Conservation (phyloP, 2,797 vertebrate genomes). For the Rhadinocentrus ornatus region DNA sequence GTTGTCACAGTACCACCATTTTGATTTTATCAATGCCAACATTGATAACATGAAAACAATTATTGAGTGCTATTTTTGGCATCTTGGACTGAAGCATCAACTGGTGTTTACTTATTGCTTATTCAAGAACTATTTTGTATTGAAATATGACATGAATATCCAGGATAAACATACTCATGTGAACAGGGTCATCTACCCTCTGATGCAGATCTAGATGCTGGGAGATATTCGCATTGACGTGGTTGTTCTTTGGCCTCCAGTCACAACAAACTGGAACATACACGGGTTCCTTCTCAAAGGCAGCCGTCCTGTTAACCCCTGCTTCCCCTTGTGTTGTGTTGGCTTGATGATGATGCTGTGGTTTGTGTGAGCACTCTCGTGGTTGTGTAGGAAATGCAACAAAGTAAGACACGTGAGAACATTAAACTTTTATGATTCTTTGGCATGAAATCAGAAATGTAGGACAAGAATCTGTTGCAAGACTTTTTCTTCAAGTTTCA, state of each 20-base stretch:
- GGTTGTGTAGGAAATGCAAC: slow-evolving; percentile 27
- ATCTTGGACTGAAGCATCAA: background rate
- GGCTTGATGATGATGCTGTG: background rate
- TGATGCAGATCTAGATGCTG: too few relatives aligned
- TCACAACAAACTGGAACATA: background rate
- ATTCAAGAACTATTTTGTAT: background rate
- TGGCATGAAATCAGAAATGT: background rate
- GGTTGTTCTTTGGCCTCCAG: background rate
- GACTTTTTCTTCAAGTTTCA: background rate
- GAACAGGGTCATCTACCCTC: too few relatives aligned
- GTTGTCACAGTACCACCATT: slow-evolving; percentile 43
- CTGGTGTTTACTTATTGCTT: background rate
- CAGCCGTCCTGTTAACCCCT: background rate
- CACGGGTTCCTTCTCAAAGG: background rate
- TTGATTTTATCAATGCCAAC: background rate
- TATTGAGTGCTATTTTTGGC: background rate
- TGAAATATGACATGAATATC: background rate
- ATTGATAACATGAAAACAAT: background rate
- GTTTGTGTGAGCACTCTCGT: slow-evolving; percentile 21
- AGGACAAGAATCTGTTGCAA: background rate
- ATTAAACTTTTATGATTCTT: background rate
- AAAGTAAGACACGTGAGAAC: background rate
- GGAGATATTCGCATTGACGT: too few relatives aligned
- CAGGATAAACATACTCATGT: background rate
- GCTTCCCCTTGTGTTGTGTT: background rate